Base-by-base conservation (phyloP, 2,888 invertebrate species). In the Pogonocherus hispidulus region DNA sequence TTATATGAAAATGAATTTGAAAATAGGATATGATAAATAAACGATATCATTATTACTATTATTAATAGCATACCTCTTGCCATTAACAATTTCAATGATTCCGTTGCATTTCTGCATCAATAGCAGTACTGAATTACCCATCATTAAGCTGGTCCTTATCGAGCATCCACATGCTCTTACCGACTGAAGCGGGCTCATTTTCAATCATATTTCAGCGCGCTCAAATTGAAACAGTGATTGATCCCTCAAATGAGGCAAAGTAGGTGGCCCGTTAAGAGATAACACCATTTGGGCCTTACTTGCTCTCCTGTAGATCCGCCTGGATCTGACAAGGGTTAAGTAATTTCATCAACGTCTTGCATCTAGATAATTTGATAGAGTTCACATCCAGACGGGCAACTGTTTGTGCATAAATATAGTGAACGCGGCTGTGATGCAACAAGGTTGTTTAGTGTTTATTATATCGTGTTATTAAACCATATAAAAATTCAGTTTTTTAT, bases 301-400 rank as follows among this genome's bases (percentile, higher is more conserved):
- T 14, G 41, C 14, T 41, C 41, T 27, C 59, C 11, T 27, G 44
- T 52, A 16, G n/a, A 52, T 52, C 52, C 66, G 59, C 55, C 55
- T 51, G 66, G 46, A 60, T 60, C 62, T 72, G 74, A 77, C 72
- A 72, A 72, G 75, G 73, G 75, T 74, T 69, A 69, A 74, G 69
- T 76, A 74, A 77, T 77, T 74, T 69, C 70, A 74, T 75, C 71
- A 71, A 56, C 66, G 69, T 66, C 66, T 68, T 70, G 70, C 66
- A 67, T 71, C 67, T 47, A 62, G 73, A 70, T 70, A 70, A 75
- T 74, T 67, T 68, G 27, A 66, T 66, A 46, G 62, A 63, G 56
- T 62, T 64, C 59, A 35, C 27, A 47, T 59, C 35, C 46, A 16
- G 23, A 41, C 11, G 22, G 14, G 18, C 41, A 37, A 44, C 57